These are phyloP conservation scores for Nowickia ferox DNA, from an alignment of 2,888 invertebrate species.

Conservation along the genomic window DNA sequence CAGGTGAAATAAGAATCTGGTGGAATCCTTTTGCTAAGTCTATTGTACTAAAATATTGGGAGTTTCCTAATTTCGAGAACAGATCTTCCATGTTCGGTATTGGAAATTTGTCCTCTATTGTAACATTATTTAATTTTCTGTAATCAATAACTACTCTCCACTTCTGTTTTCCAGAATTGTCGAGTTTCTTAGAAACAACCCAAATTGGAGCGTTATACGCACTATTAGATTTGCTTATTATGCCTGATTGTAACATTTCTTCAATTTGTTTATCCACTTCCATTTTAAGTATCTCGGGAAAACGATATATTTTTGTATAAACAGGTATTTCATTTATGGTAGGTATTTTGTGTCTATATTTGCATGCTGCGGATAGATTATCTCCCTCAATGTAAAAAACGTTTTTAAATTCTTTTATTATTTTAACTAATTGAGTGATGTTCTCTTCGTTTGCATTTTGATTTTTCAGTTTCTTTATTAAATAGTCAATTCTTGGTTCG, in stretches of 20 bases:
- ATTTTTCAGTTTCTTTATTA: too few species aligned
- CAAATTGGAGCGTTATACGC: constrained; percentile 68
- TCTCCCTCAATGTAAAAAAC: constrained; percentile 61
- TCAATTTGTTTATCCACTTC: constrained; percentile 66
- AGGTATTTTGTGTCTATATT: constrained; percentile 51
- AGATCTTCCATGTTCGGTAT: constrained; percentile 71
- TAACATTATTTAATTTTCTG: too few species aligned
- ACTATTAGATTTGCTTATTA: constrained; percentile 59
- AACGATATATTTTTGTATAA: constrained; percentile 59
- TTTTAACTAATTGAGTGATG: constrained; percentile 12
- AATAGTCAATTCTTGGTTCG: too few species aligned
- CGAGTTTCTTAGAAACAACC: constrained; percentile 69
- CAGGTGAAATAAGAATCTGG: constrained; percentile 29
- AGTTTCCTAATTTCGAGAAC: constrained; percentile 65
- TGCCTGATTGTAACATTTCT: constrained; percentile 66
- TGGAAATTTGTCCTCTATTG: constrained; percentile 70
- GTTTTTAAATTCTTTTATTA: constrained; percentile 35
- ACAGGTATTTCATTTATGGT: constrained; percentile 59
- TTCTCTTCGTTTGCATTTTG: constrained; percentile 51
- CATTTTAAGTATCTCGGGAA: constrained; percentile 58
- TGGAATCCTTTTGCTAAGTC: constrained; percentile 57
- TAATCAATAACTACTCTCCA: constrained; percentile 70
- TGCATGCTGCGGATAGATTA: constrained; percentile 35
- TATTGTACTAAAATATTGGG: constrained; percentile 61
- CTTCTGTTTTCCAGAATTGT: constrained; percentile 60